Conservation (phyloP, 2,888 invertebrate genomes). For the Thereva unica region DNA sequence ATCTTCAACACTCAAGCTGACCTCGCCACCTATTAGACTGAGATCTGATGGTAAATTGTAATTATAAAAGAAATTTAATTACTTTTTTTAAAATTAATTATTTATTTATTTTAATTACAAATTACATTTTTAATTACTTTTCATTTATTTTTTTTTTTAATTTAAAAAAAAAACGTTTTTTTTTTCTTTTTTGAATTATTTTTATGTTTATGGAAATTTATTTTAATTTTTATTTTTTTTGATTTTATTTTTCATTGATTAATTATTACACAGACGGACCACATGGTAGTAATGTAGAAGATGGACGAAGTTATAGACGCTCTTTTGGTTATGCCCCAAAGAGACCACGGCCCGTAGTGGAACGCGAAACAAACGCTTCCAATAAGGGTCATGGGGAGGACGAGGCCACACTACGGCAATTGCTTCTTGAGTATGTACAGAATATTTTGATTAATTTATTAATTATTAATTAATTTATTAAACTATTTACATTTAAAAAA, state of each 20-base stretch:
- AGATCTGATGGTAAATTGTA: conserved; percentile 57
- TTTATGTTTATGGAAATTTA: background rate
- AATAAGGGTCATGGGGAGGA: conserved; percentile 68
- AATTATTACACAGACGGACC: conserved; percentile 50
- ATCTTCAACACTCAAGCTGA: conserved; percentile 59
- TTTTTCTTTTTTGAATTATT: background rate
- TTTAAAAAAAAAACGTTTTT: background rate
- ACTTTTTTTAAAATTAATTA: conserved; percentile 4
- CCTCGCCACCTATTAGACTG: conserved; percentile 59
- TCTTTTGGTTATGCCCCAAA: conserved; percentile 59
- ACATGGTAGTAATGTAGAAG: conserved; percentile 51
- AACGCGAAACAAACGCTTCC: conserved; percentile 56
- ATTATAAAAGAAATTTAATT: conserved; percentile 12
- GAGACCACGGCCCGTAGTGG: conserved; percentile 56
- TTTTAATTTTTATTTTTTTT: background rate
- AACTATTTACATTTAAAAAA: too few relatives aligned
- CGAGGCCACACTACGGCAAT: conserved; percentile 92
- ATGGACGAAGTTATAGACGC: conserved; percentile 59
- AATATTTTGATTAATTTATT: conserved; percentile 19
- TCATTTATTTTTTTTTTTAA: background rate
- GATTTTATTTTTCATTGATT: background rate
- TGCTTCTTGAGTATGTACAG: conserved; percentile 84
- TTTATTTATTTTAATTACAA: background rate
- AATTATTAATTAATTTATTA: background rate
- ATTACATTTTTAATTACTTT: conserved; percentile 10